Base-by-base conservation (phyloP, 2,888 invertebrate species). In the Yponomeuta cagnagella region DNA sequence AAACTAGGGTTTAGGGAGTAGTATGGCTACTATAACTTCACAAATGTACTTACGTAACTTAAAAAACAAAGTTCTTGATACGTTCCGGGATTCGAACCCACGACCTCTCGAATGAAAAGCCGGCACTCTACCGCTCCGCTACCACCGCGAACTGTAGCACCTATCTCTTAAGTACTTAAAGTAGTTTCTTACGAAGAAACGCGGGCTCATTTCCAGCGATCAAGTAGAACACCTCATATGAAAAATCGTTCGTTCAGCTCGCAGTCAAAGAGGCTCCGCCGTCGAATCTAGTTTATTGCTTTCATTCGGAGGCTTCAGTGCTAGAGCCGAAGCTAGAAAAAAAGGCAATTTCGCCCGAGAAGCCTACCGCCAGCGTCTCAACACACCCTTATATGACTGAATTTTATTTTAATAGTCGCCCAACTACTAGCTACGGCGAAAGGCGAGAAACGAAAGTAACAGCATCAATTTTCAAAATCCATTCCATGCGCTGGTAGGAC, bases 271-370 rank as follows among this genome's bases (percentile, higher is more conserved):
- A 48, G 23, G 48, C 63, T 69, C 69, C 31, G 33, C n/a, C 43
- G 33, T 9, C 10, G 10, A 70, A 33, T 48, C 70, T 70, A 63
- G 37, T 68, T 65, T 67, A 71, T 71, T 71, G 66, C 71, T 43
- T 63, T 71, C 71, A 71, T 71, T 71, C 31, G 33, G n/a, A 64
- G 9, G 63, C 23, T 30, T 48, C 33, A 12, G 43, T 6, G 31
- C 65, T 70, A 15, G 63, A 30, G n/a, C 31, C 48, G 10, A 2
- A 31, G 12, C 33, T 66, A 48, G 66, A 67, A 70, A 70, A 70
- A 23, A 71, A 71, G 63, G 71, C 68, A 58, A 71, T 68, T 71
- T 68, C 37, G 48, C 10, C n/a, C 8, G 33, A 70, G 15, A 63
- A 63, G 10, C 30, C 30, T 10, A 65, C 64, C 33, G 65, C 63